phyloP scores from a whole-genome alignment of 2,113 vertebrate genomes.

The Salvelinus fontinalis region DNA sequence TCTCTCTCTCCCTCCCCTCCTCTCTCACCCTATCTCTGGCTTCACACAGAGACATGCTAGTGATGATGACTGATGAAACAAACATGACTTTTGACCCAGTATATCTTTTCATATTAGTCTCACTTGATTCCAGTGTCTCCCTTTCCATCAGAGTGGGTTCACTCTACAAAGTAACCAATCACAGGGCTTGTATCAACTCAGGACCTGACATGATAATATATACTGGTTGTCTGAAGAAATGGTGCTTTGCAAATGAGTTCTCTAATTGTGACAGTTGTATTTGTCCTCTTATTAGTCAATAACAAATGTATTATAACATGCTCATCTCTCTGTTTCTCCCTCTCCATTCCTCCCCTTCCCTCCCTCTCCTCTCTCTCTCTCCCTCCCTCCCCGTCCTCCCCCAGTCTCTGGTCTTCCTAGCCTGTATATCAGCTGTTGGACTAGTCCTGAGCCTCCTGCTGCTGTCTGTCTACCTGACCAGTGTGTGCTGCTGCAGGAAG shows the following conservation, averaged over 20 bases:
- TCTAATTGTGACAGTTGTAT: no score
- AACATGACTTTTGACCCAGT: slow-evolving; percentile 12
- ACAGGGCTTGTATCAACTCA: neutral
- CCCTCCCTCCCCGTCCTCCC: neutral
- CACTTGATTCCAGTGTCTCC: slow-evolving; percentile 25
- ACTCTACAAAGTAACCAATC: neutral
- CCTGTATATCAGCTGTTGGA: slow-evolving; percentile 78
- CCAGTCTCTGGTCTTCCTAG: slow-evolving; percentile 87
- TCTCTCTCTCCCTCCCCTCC: neutral
- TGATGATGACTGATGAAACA: slow-evolving; percentile 8
- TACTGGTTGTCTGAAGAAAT: no score
- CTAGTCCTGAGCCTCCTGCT: slow-evolving; percentile 85
- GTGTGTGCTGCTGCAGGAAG: slow-evolving; percentile 80
- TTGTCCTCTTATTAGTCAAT: no score
- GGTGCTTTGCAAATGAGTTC: no score
- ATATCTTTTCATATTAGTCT: slow-evolving; percentile 23
- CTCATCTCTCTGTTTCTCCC: neutral
- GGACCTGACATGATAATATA: neutral
- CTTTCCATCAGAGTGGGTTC: slow-evolving; percentile 24
- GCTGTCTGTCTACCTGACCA: slow-evolving; percentile 79
- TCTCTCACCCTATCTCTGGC: slow-evolving; percentile 4
- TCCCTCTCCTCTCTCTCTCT: neutral
- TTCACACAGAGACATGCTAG: slow-evolving; percentile 15
- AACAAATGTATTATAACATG: no score
- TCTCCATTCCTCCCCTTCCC: neutral